phyloP scores from a whole-genome alignment of 2,113 vertebrate genomes.

The Lepisosteus osseus region DNA sequence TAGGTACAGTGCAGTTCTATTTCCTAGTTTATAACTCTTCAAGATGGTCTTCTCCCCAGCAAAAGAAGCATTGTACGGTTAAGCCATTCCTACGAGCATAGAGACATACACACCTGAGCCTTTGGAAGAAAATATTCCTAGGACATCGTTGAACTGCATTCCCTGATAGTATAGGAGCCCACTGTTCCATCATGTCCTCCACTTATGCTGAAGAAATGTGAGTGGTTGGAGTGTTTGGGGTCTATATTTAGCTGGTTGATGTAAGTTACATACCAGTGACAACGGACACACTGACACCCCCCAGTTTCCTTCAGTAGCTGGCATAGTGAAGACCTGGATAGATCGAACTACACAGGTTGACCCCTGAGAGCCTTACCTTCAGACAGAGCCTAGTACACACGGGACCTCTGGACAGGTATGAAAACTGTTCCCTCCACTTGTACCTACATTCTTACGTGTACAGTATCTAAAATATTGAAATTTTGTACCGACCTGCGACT shows the following conservation, averaged over 20 bases:
- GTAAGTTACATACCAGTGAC: conserved; percentile 87
- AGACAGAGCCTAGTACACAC: conserved; percentile 34
- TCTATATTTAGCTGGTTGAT: conserved; percentile 97
- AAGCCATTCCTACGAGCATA: too few relatives aligned
- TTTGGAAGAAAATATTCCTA: not conserved
- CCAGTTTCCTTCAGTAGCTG: conserved; percentile 62
- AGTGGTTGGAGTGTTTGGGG: conserved; percentile 68
- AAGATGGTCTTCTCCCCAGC: too few relatives aligned
- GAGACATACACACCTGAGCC: not conserved
- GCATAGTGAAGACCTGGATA: conserved; percentile 66
- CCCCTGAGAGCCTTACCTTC: conserved; percentile 44
- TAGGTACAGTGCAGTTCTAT: too few relatives aligned
- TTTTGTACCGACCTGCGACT: not conserved
- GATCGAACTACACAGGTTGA: conserved; percentile 45
- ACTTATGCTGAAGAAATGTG: conserved; percentile 70
- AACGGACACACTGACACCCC: conserved; percentile 69
- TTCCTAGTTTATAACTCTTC: too few relatives aligned
- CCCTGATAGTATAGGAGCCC: not conserved
- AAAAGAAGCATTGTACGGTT: too few relatives aligned
- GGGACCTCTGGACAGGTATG: conserved; percentile 58
- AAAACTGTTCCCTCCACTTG: conserved; percentile 13
- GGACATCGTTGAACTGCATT: not conserved
- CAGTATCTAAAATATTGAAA: not conserved
- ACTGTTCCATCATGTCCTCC: conserved; percentile 48
- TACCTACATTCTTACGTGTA: conserved; percentile 20